A percentile compares a stretch with the other conserved stretches of the same genome.
These are phyloP conservation scores for Herminia tarsipennalis DNA, from an alignment of 2,888 invertebrate genomes.

Conservation along the genomic window DNA sequence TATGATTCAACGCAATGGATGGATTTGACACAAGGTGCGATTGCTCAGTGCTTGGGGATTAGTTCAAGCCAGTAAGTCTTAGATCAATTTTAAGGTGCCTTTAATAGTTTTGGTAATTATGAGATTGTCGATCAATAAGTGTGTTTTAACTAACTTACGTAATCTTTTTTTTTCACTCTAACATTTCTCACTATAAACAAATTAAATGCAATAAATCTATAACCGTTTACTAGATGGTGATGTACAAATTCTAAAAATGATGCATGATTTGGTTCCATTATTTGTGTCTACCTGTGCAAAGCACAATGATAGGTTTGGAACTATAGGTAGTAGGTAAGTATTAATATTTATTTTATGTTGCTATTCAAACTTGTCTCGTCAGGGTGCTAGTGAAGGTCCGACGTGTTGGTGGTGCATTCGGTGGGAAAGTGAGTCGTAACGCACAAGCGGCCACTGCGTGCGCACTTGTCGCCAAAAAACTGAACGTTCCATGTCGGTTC, in stretches of 20 bases:
- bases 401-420: slow-evolving; percentile 88
- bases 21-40: slow-evolving; percentile 84
- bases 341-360: neutral
- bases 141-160: too few species aligned
- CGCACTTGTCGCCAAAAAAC: slow-evolving; percentile 85
- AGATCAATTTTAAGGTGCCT: too few species aligned
- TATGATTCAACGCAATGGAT: slow-evolving; percentile 88
- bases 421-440: slow-evolving; percentile 87
- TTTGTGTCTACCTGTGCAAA: too few species aligned
- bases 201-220: too few species aligned
- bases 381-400: slow-evolving; percentile 87
- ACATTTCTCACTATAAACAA: too few species aligned
- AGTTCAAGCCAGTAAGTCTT: slow-evolving; percentile 83
- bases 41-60: slow-evolving; percentile 85
- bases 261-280: neutral
- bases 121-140: too few species aligned
- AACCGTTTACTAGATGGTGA: too few species aligned
- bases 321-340: too few species aligned
- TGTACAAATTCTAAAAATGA: too few species aligned
- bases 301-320: too few species aligned
- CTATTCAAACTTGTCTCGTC: slow-evolving; percentile 1
- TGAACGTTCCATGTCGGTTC: slow-evolving; percentile 86
- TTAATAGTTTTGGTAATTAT: too few species aligned
- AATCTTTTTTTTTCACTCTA: too few species aligned
- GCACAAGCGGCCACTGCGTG: slow-evolving; percentile 84